Conservation (phyloP, 2,113 vertebrate species). For the Edolisoma coerulescens region DNA sequence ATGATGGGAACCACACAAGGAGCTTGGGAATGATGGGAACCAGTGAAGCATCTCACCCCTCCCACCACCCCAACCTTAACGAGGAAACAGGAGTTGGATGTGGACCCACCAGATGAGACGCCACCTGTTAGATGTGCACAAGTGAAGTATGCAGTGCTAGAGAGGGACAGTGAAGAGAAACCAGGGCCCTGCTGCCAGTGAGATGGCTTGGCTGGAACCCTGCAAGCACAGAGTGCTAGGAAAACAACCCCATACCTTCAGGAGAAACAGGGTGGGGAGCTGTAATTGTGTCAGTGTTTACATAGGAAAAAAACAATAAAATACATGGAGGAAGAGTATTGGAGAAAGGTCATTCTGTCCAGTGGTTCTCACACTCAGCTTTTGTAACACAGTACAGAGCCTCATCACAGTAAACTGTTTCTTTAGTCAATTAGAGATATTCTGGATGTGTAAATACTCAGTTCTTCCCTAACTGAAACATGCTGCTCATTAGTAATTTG, state of each 20-base stretch:
- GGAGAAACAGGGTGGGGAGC: not conserved
- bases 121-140: rapidly evolving
- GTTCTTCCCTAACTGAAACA: not conserved
- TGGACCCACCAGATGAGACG: not conserved
- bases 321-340: not conserved
- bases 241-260: not conserved
- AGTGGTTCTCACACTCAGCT: not conserved
- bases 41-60: too few species aligned
- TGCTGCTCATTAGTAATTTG: not conserved
- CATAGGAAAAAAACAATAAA: not conserved
- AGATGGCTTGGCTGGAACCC: not conserved
- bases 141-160: not conserved
- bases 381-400: not conserved
- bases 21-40: not conserved
- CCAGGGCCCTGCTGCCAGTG: not conserved
- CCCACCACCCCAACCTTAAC: not conserved
- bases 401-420: not conserved
- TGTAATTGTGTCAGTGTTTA: not conserved
- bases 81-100: not conserved
- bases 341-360: not conserved
- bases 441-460: not conserved
- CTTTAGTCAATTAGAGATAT: not conserved
- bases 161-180: not conserved
- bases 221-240: not conserved
- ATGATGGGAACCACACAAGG: not conserved